Evolutionary conservation across 2,888 invertebrate species (phyloP), one percentile per base, ranked within the genome.

Genomic region (Apodemia zela): DNA sequence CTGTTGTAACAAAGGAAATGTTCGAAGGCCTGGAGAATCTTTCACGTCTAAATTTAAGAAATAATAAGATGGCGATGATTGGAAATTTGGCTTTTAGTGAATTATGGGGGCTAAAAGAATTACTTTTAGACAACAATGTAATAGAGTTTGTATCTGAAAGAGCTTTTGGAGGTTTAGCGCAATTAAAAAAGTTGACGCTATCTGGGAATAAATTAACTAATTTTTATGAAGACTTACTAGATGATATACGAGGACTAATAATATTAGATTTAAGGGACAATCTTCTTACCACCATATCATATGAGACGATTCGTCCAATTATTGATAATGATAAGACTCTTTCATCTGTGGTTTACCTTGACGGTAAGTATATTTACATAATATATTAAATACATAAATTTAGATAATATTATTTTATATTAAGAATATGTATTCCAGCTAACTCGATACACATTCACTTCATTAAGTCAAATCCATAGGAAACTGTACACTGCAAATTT

Each of bases 61-160:
- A 93, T 72, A 97, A 97, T 81, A 93, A 94, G 75, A 93, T 97
- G 71, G 93, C 94, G 61, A 95, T 95, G 93, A 93, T 97, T 70
- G 96, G 96, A 3, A 96, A 96, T 73, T 93, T 95, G 67, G 95
- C 95, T 47, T 97, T 97, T 81, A 94, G 94, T 57, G 96, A 97
- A 74, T 89, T 96, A 75, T 95, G 95, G 89, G 94, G 94, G 58
- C 82, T 96, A 47, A 93, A 93, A 68, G 95, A 95, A 71, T 85
- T 96, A 72, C 93, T 94, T 73, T 81, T 96, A 72, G 95, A 95
- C 81, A 93, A 94, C 72, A 95, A 95, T 79, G 92, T 89, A 54
- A 94, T 95, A 74, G 87, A 95, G 82, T 94, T 94, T 73, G 94
- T 97, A 71, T 95, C 95, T 38, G 95, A 95, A 71, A 93, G 95